These are phyloP conservation scores for Alces alces DNA, from an alignment of 2,113 vertebrate genomes.

Conservation along the genomic window DNA sequence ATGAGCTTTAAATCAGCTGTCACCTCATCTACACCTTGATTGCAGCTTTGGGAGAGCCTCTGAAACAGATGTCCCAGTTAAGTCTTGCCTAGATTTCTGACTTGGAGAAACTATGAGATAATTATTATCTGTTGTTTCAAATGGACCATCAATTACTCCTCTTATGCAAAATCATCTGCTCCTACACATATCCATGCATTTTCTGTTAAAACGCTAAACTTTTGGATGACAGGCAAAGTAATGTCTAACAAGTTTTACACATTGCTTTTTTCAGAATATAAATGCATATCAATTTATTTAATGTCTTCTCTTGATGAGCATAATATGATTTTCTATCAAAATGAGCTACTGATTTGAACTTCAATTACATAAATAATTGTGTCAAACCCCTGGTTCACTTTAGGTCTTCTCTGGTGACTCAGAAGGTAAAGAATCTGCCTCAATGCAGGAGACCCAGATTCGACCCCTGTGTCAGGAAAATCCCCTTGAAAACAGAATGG, in stretches of 20 bases:
- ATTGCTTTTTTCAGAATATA: neutral
- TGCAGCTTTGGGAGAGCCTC: neutral
- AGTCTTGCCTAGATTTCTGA: neutral
- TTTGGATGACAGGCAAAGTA: neutral
- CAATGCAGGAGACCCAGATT: neutral
- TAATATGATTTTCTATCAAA: constrained; percentile 8
- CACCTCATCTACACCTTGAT: too few relatives aligned
- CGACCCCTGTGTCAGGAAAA: neutral
- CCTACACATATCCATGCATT: neutral
- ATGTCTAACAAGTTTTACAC: neutral
- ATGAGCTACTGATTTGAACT: neutral
- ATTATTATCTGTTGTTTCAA: neutral
- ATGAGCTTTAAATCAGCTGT: neutral
- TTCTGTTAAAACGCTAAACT: neutral
- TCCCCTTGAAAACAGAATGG: neutral
- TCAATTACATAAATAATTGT: neutral
- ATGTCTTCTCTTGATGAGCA: neutral
- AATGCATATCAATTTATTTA: neutral
- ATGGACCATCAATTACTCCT: neutral
- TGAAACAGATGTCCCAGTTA: neutral
- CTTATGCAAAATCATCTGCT: neutral
- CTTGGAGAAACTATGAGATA: neutral
- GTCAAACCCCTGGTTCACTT: neutral
- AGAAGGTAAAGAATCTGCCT: neutral
- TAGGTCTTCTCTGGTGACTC: neutral